Base-by-base conservation (phyloP, 1,140 invertebrate genomes). In the Thaumatotibia leucotreta region DNA sequence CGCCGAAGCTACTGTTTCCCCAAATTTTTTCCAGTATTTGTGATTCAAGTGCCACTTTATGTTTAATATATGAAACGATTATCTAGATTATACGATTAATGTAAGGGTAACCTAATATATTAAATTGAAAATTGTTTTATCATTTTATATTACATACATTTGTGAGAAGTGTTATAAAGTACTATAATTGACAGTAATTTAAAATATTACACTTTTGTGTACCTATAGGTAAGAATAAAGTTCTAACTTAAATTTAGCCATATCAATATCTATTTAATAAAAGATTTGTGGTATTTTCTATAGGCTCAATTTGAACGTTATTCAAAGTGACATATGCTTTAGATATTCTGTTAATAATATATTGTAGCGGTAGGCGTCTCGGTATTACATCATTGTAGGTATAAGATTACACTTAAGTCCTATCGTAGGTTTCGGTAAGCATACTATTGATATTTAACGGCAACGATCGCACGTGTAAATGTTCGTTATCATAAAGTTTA, bases 31-130 rank as follows among this genome's bases (percentile, higher is more conserved):
- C 91, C 91, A 92, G 91, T 92, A 92, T 92, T 92, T 92, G 91
- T 92, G 91, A 92, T 92, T 92, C 89, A 92, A 92, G 91, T 92
- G 91, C 91, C 91, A 92, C 91, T 92, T 92, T 92, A 91, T 91
- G 90, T 92, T 92, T 91, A 91, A 92, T 91, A 91, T 92, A 91
- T 91, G 83, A 92, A 91, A 91, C 90, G 91, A 92, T 92, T 92
- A 92, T 91, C 85, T 91, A 92, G 91, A 91, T 88, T 89, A 89
- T 89, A 89, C 91, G 90, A 92, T 86, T 91, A 91, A 88, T 86
- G 76, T 92, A 92, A 92, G 90, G 90, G 88, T 91, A 92, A 91
- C 86, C 86, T 89, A 91, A 91, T 90, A 90, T 89, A 89, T 91
- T 89, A 91, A 90, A 91, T 91, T 91, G 82, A 92, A 92, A 88